A percentile compares a stretch with the other conserved stretches of the same genome.
Evolutionary conservation across 2,888 invertebrate species (phyloP).

Genomic region (Megalurothrips usitatus): DNA sequence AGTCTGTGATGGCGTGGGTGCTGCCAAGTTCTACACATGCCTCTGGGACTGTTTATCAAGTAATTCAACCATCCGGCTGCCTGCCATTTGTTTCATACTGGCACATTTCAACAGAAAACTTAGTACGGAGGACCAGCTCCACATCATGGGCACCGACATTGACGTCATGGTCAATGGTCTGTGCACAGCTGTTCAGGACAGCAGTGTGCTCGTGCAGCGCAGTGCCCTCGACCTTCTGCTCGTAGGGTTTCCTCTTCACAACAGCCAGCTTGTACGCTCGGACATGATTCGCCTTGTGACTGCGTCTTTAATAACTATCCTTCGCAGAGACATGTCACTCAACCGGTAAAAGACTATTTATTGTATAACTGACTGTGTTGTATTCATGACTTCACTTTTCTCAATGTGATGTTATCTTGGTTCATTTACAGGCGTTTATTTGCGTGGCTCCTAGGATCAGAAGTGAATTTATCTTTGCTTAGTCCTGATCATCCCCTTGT

Average conservation of each 20-base stretch:
- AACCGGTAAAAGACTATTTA: slow-evolving; percentile 57
- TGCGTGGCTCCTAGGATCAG: slow-evolving; percentile 76
- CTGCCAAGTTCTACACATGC: slow-evolving; percentile 76
- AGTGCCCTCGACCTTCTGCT: slow-evolving; percentile 77
- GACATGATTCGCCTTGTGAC: slow-evolving; percentile 70
- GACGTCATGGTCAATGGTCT: slow-evolving; percentile 77
- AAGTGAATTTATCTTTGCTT: slow-evolving; percentile 54
- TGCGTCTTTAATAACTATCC: slow-evolving; percentile 66
- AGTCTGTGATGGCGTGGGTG: slow-evolving; percentile 71
- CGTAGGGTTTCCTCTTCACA: slow-evolving; percentile 79
- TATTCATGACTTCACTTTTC: not conserved
- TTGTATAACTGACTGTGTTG: not conserved
- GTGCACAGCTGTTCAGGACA: slow-evolving; percentile 74
- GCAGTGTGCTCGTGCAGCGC: slow-evolving; percentile 76
- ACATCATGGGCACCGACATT: slow-evolving; percentile 77
- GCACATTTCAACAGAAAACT: slow-evolving; percentile 73
- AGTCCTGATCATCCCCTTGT: slow-evolving; percentile 45
- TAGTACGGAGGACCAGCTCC: slow-evolving; percentile 74
- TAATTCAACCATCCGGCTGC: slow-evolving; percentile 72
- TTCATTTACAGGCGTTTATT: slow-evolving; percentile 60
- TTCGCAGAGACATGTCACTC: slow-evolving; percentile 83
- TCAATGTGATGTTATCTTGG: slow-evolving; percentile 18
- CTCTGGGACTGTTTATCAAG: slow-evolving; percentile 83
- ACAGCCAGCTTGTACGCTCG: slow-evolving; percentile 60
- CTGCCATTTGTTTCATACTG: slow-evolving; percentile 74